Evolutionary conservation across 2,113 vertebrate species (phyloP).

Genomic region (Tiliqua scincoides): DNA sequence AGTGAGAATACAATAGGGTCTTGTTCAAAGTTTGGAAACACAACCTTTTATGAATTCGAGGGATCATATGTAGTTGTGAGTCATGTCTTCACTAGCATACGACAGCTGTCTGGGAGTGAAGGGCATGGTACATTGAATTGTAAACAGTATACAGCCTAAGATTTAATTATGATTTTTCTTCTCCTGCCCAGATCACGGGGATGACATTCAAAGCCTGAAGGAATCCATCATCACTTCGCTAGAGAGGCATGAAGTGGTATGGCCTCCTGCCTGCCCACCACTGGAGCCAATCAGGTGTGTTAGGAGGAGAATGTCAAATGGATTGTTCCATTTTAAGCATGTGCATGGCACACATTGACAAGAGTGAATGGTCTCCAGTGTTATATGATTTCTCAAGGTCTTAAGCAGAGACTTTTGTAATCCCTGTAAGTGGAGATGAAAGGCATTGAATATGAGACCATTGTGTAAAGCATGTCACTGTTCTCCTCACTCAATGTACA

Average conservation of each 20-base stretch:
- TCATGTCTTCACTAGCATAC: too few relatives aligned
- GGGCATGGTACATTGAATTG: not conserved
- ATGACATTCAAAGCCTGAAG: constrained; percentile 67
- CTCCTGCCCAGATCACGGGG: constrained; percentile 59
- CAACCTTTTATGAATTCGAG: not conserved
- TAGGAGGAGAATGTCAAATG: not conserved
- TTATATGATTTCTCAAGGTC: too few relatives aligned
- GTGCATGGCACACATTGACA: not conserved
- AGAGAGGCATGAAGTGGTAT: constrained; percentile 78
- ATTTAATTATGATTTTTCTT: not conserved
- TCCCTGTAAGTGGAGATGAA: too few relatives aligned
- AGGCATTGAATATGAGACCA: too few relatives aligned
- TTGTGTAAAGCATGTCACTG: too few relatives aligned
- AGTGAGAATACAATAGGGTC: not conserved
- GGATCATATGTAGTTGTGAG: not conserved
- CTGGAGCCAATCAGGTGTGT: constrained; percentile 85
- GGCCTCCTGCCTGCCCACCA: constrained; percentile 86
- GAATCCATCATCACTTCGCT: constrained; percentile 80
- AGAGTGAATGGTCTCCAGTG: too few relatives aligned
- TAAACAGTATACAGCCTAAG: not conserved
- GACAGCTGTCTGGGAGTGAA: not conserved
- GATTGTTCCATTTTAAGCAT: not conserved
- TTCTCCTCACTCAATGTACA: too few relatives aligned
- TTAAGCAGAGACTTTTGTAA: too few relatives aligned
- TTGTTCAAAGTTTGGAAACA: not conserved